Base-by-base conservation (phyloP, 2,113 vertebrate species). In the Acinonyx jubatus region DNA sequence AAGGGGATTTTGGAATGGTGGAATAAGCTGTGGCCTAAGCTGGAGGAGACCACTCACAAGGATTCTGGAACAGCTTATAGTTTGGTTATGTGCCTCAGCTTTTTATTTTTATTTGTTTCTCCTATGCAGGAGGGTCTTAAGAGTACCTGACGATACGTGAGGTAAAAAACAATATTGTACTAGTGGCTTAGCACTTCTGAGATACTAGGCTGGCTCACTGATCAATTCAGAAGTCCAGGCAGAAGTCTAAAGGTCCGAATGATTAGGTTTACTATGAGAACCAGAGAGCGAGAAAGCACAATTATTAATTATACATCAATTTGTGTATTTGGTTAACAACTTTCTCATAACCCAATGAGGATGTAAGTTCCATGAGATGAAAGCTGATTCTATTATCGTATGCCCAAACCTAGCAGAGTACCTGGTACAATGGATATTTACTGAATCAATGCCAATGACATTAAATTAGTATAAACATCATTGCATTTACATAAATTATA, bases 31-130 rank as follows among this genome's bases (percentile, higher is more conserved):
- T 14, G 4, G 4, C 15, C 5, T 41, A 23, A 52, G 25, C 7
- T 29, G 11, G 15, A 76, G 18, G 48, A 71, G 5, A 79, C 31
- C 68, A 74, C 1, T 0, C 10, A 19, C 31, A 25, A 38, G 25
- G 31, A 5, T 5, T 15, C 14, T n/a, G n/a, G 15, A 27, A 13
- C 9, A n/a, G 31, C 4, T 7, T 55, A 50, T 0, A 41, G 11
- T 25, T 73, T 69, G 11, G 0, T 78, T 33, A 1, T 12, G 6
- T 38, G 3, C 1, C 9, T 88, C 31, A 36, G 9, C 14, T 85
- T 84, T 61, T 29, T 74, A 45, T 45, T 45, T 45, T 45, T 45
- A 45, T 23, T 9, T 61, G 25, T 61, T 14, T 14, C 16, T 6
- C 41, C 6, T 1, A 25, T 0, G 2, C 23, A 18, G 52, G 12